Base-by-base conservation (phyloP, 2,797 vertebrate species). In the Novumbra hubbsi region DNA sequence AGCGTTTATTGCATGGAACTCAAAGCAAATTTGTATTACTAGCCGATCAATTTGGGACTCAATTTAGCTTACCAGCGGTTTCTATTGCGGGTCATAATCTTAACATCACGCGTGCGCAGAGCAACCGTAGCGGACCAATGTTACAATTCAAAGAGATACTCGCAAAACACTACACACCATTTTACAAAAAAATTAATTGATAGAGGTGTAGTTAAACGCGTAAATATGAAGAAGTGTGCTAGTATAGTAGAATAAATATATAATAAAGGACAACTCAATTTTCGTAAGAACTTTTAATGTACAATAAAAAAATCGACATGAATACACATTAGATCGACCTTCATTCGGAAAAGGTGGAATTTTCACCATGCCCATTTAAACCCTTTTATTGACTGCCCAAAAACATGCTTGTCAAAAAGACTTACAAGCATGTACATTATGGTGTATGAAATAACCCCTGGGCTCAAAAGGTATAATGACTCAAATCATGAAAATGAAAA, bases 11-110 rank as follows among this genome's bases (percentile, higher is more conserved):
- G 34, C 16, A 73, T 41, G 69, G 68, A 48, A 21, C 57, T 12
- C 72, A 70, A 78, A 55, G 48, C 63, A 65, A 84, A 84, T 88
- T 80, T 19, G 77, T 74, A 45, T 45, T 45, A 45, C 41, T 45
- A 83, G 65, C 55, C 57, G 79, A 83, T 87, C 68, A 83, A 79
- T 90, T 84, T 67, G 28, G 79, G 84, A 91, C 78, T 90, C 86
- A 90, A 85, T 92, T 90, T 89, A 88, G 83, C 93, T 94, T 92
- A 95, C 94, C 94, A 94, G 91, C 91, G 86, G 88, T 90, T 87
- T 91, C 91, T 93, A 91, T 92, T 93, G 93, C 92, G 90, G 90
- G 89, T 91, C 90, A 85, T 81, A 80, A 75, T 79, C 71, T 80
- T 52, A 1, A 4, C 2, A 90, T 63, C 88, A 91, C 93, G 94